These are phyloP conservation scores for Onychomys torridus DNA, from an alignment of 2,797 vertebrate genomes.

Conservation along the genomic window DNA sequence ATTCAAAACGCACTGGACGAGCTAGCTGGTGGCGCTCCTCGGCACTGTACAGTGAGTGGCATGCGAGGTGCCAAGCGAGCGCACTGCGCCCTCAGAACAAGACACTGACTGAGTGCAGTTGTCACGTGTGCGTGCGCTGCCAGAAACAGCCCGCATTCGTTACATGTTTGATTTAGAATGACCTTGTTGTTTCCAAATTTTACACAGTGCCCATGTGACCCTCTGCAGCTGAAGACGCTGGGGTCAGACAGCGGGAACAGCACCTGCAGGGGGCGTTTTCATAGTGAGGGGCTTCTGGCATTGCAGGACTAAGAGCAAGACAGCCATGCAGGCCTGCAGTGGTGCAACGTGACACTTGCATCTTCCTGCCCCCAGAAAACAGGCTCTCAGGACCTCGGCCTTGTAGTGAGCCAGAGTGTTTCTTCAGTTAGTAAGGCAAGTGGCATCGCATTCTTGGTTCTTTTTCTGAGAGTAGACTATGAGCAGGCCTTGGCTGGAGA, in stretches of 20 bases:
- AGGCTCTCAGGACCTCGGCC: background rate
- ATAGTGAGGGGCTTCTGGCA: background rate
- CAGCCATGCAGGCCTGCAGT: background rate
- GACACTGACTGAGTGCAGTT: background rate
- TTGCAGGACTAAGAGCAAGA: background rate
- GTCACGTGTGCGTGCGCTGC: background rate
- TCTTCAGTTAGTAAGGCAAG: background rate
- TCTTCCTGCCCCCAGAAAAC: background rate
- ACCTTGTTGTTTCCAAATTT: background rate
- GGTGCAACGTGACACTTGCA: background rate
- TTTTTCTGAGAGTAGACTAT: background rate
- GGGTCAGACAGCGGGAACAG: background rate
- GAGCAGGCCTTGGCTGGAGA: background rate
- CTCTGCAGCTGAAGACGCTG: background rate
- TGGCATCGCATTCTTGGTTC: background rate
- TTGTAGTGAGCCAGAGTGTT: background rate
- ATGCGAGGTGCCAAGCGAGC: background rate
- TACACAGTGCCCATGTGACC: background rate
- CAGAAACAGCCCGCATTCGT: background rate
- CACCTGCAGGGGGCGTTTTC: background rate
- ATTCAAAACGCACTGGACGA: background rate
- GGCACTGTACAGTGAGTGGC: too few species aligned
- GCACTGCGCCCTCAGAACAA: background rate
- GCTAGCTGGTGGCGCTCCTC: too few species aligned
- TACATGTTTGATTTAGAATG: background rate